Base-by-base conservation (phyloP, 2,888 invertebrate genomes). In the Rapana venosa region DNA sequence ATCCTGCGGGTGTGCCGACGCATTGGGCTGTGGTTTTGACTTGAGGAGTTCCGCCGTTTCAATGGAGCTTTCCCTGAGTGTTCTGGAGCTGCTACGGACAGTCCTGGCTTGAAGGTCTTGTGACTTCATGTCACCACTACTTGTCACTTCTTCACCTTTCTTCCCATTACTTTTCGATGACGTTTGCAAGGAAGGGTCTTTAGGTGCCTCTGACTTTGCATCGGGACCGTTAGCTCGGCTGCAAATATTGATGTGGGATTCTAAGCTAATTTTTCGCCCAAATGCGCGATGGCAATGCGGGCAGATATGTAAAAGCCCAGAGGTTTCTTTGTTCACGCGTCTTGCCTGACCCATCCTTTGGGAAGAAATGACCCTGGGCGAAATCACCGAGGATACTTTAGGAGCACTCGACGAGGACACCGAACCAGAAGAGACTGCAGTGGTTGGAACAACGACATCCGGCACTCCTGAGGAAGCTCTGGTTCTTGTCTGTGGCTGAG, bases 231-330 rank as follows among this genome's bases (percentile, higher is more conserved):
- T 79, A n/a, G 47, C 85, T 74, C 74, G 85, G n/a, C 85, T 84
- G 74, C 93, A 93, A n/a, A 91, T 87, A 87, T 91, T 92, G 15
- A 90, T 58, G 79, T 94, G 94, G 61, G 91, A 91, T n/a, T 90
- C 87, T 17, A 92, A 90, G 17, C 93, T 93, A 15, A 92, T 91
- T 86, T 92, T 92, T 30, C 92, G 91, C 4, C 90, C 91, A 90
- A 94, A 94, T 11, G 90, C 86, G 22, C 92, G 92, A 4, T 90
- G 87, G 87, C 94, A 94, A 56, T 91, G 91, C 11, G 83, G 81
- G 88, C 94, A 94, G 32, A 89, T 88, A 70, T 88, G 89, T 32
- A 89, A 56, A 11, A 83, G 84, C 8, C 35, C 86, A 6, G 86
- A 58, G n/a, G 32, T 6, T 4, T 58, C 47, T 32, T 30, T 88